Evolutionary conservation across 2,888 invertebrate genomes (phyloP), one percentile per base, ranked within the genome.

Genomic region (Drosophila nigricruria): DNA sequence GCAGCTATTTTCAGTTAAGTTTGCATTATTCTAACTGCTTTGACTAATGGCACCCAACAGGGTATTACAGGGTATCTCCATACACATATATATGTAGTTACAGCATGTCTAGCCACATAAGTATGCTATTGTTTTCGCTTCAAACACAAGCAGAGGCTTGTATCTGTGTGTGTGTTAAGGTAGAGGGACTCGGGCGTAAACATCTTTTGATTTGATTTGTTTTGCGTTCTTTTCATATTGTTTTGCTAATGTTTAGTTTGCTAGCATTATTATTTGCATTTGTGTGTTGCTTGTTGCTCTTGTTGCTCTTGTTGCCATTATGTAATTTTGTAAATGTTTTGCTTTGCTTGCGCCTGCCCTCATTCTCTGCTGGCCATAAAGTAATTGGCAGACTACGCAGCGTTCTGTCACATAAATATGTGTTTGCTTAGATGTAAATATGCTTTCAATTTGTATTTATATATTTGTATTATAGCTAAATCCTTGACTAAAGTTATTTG

Each of bases 181-280:
- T 9, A 12, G 25, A 12, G 30, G 36, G 52, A 52, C 38, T 50
- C 36, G 67, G 72, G 73, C 54, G 60, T 40, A 57, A 69, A 50
- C 61, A 73, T 60, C 59, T 60, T 60, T 70, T 62, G 57, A 42
- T 79, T 75, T 70, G 75, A 60, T 75, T 73, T 78, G 54, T 54
- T 49, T 49, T 50, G 34, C 20, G 14, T 49, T 63, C 47, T 27
- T 16, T 54, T 16, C 42, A 25, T 62, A 34, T 74, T 27, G 52
- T 54, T 57, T 63, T 57, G 54, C 62, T 78, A 59, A 57, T 25
- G 30, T 36, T 20, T 53, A 49, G 42, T 58, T 63, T 52, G 43
- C 60, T 63, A 12, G 42, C 57, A 43, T 52, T 62, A 43, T 52
- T 62, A 65, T 73, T 62, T 76, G 71, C n/a, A 25, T 54, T 27